These are phyloP conservation scores for Hypomecis atomaria DNA, from an alignment of 2,888 invertebrate species.

Conservation along the genomic window DNA sequence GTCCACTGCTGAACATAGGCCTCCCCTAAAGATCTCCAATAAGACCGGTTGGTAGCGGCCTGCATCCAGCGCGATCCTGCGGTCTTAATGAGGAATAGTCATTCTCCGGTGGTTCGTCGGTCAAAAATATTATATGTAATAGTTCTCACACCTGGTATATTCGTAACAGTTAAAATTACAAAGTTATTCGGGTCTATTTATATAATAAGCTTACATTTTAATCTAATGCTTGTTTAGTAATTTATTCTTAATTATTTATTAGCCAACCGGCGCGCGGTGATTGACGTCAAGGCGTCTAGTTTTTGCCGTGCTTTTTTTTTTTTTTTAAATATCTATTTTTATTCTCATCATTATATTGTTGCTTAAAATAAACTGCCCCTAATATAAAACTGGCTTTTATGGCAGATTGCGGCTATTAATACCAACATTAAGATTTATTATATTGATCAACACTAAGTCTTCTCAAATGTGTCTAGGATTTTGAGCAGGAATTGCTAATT, in stretches of 20 bases:
- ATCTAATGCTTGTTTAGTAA: neutral
- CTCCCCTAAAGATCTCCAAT: too few species aligned
- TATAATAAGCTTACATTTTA: too few species aligned
- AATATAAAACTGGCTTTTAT: slow-evolving; percentile 5
- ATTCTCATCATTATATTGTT: neutral
- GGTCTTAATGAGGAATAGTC: too few species aligned
- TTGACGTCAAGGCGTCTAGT: slow-evolving; percentile 2
- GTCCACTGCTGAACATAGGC: too few species aligned
- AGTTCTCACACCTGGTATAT: too few species aligned
- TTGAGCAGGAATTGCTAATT: too few species aligned
- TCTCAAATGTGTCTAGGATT: neutral
- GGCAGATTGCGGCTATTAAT: neutral
- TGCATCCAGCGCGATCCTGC: too few species aligned
- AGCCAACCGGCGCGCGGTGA: neutral
- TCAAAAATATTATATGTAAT: too few species aligned
- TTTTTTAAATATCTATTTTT: slow-evolving; percentile 3
- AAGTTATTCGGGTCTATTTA: too few species aligned
- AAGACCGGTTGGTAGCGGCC: too few species aligned
- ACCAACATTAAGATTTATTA: neutral
- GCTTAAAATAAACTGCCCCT: slow-evolving; percentile 3
- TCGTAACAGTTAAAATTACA: too few species aligned
- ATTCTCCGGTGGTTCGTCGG: too few species aligned
- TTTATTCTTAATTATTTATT: neutral
- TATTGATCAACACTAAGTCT: neutral
- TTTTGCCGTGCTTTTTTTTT: neutral